These are phyloP conservation scores for Athalia rosae DNA, from an alignment of 2,888 invertebrate species.

Conservation along the genomic window DNA sequence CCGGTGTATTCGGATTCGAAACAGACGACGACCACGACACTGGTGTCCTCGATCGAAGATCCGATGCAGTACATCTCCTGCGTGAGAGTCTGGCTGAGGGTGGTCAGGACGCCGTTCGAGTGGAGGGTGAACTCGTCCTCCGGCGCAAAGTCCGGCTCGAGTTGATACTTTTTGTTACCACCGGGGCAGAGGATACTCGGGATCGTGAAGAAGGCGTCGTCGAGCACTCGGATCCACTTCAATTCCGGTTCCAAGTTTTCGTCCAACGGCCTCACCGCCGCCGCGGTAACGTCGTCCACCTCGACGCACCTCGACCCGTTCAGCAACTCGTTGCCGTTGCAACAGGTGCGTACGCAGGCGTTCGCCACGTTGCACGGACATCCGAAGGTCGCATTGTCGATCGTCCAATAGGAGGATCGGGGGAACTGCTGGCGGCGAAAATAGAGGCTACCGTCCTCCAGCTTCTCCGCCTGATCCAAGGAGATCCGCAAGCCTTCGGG, in stretches of 20 bases:
- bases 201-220: conserved; percentile 55
- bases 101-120: conserved; percentile 59
- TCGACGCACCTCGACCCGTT: conserved; percentile 41
- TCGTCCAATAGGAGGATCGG: conserved; percentile 43
- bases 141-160: conserved; percentile 54
- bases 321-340: conserved; percentile 49
- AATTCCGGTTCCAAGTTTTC: conserved; percentile 49
- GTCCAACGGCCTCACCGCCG: conserved; percentile 26
- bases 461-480: conserved; percentile 36
- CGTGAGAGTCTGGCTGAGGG: not conserved
- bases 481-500: conserved; percentile 23
- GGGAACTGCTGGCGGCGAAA: conserved; percentile 41
- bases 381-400: conserved; percentile 42
- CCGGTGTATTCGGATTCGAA: conserved; percentile 41
- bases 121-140: conserved; percentile 60
- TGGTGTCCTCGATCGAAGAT: conserved; percentile 39
- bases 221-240: conserved; percentile 41
- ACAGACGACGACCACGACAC: conserved; percentile 49
- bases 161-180: conserved; percentile 44
- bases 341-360: conserved; percentile 55
- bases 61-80: conserved; percentile 51
- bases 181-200: conserved; percentile 54
- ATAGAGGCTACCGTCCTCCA: conserved; percentile 40
- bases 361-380: conserved; percentile 48
- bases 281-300: not conserved